phyloP scores from a whole-genome alignment of 2,113 vertebrate genomes.

The Misgurnus anguillicaudatus region DNA sequence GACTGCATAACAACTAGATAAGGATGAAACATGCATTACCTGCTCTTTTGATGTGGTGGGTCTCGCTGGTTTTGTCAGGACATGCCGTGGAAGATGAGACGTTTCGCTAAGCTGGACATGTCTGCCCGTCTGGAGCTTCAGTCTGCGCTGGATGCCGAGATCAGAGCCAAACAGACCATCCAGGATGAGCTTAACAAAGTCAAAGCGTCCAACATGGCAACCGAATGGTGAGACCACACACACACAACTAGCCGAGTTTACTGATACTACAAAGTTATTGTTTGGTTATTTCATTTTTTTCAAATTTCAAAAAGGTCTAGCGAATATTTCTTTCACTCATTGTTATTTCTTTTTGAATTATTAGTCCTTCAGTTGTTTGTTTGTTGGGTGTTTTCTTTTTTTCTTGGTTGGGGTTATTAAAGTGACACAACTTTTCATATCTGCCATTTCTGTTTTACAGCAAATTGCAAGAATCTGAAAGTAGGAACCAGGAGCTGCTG shows the following conservation, averaged over 20 bases:
- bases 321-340: background rate
- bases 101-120: slow-evolving; percentile 98
- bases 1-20: background rate
- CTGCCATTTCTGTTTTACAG: slow-evolving; percentile 67
- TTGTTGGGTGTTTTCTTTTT: background rate
- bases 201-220: slow-evolving; percentile 90
- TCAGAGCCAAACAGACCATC: slow-evolving; percentile 94
- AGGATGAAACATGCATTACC: background rate
- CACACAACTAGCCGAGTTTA: background rate
- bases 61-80: slow-evolving; percentile 72
- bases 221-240: slow-evolving; percentile 85
- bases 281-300: background rate
- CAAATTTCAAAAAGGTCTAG: background rate
- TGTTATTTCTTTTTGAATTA: background rate
- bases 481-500: slow-evolving; percentile 89
- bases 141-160: slow-evolving; percentile 95
- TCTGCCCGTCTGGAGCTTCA: slow-evolving; percentile 95
- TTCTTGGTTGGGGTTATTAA: background rate
- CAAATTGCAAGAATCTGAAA: slow-evolving; percentile 94
- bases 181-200: slow-evolving; percentile 96
- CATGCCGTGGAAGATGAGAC: slow-evolving; percentile 99
- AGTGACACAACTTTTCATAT: background rate
- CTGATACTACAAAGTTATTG: background rate
- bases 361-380: background rate
- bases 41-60: slow-evolving; percentile 1